These are phyloP conservation scores for Berghia stephanieae DNA, from an alignment of 1,140 invertebrate genomes.

Conservation along the genomic window DNA sequence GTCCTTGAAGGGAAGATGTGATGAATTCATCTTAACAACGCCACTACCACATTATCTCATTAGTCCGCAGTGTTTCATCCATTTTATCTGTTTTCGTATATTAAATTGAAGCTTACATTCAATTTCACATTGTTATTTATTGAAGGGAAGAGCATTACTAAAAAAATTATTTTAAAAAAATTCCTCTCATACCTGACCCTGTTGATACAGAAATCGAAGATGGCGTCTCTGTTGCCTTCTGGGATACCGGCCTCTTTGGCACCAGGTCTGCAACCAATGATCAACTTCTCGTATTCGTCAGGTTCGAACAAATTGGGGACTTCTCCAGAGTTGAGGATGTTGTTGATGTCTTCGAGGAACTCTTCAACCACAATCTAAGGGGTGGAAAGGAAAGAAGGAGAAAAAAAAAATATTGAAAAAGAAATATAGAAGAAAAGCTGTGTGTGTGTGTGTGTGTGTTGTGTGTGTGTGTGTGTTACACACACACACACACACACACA, in stretches of 20 bases:
- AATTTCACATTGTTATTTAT: too few species aligned
- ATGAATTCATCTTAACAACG: too few species aligned
- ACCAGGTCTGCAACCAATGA: constrained; percentile 75
- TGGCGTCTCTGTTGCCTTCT: constrained; percentile 77
- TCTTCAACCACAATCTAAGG: constrained; percentile 76
- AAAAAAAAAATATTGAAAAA: background rate
- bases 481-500: too few species aligned
- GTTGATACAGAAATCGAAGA: constrained; percentile 73
- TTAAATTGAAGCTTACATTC: too few species aligned
- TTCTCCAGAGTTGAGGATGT: constrained; percentile 73
- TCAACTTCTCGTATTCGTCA: constrained; percentile 84
- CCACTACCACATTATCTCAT: too few species aligned
- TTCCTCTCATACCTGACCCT: constrained; percentile 65
- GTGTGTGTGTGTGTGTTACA: too few species aligned
- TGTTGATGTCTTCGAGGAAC: constrained; percentile 91
- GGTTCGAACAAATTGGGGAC: constrained; percentile 72
- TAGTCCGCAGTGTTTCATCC: too few species aligned
- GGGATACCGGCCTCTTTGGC: constrained; percentile 78
- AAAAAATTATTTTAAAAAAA: too few species aligned
- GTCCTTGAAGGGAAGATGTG: too few species aligned
- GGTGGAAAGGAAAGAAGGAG: background rate
- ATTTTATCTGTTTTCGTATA: too few species aligned
- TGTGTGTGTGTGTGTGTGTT: too few species aligned
- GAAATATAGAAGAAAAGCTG: background rate
- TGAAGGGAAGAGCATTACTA: too few species aligned